A percentile compares a stretch with the other conserved stretches of the same genome.
These are phyloP conservation scores for Polypedilum pembai DNA, from an alignment of 1,140 invertebrate species.

Conservation along the genomic window DNA sequence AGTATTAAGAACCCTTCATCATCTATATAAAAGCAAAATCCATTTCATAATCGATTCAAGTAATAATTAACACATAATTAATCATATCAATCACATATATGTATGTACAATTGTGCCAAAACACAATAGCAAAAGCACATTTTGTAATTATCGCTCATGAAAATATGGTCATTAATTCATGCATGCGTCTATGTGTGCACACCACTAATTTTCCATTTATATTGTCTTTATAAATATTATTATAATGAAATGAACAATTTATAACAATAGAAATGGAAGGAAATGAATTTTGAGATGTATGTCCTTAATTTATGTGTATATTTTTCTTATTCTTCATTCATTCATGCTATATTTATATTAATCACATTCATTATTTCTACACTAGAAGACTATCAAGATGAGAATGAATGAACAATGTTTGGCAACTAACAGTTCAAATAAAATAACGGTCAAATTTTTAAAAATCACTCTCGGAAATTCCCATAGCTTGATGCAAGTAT, in stretches of 20 bases:
- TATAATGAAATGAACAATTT: neutral
- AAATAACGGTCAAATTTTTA: too few relatives aligned
- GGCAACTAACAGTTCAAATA: too few relatives aligned
- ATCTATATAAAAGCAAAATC: too few relatives aligned
- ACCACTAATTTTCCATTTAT: neutral
- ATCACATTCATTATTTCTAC: neutral
- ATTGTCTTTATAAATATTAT: neutral
- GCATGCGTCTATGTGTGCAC: neutral
- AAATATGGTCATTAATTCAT: constrained; percentile 18
- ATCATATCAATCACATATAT: neutral
- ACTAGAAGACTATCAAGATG: too few relatives aligned
- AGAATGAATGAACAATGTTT: too few relatives aligned
- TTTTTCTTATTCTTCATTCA: neutral
- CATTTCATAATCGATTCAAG: neutral
- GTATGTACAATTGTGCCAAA: neutral
- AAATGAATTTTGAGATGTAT: neutral
- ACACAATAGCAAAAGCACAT: neutral
- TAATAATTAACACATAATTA: constrained; percentile 15
- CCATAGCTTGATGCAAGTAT: too few relatives aligned
- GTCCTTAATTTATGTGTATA: neutral
- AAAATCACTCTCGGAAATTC: too few relatives aligned
- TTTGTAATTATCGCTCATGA: neutral
- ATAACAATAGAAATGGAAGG: neutral
- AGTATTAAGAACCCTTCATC: too few relatives aligned
- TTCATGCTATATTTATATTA: constrained; percentile 13